Evolutionary conservation across 2,113 vertebrate species (phyloP).

Genomic region (Edolisoma coerulescens): DNA sequence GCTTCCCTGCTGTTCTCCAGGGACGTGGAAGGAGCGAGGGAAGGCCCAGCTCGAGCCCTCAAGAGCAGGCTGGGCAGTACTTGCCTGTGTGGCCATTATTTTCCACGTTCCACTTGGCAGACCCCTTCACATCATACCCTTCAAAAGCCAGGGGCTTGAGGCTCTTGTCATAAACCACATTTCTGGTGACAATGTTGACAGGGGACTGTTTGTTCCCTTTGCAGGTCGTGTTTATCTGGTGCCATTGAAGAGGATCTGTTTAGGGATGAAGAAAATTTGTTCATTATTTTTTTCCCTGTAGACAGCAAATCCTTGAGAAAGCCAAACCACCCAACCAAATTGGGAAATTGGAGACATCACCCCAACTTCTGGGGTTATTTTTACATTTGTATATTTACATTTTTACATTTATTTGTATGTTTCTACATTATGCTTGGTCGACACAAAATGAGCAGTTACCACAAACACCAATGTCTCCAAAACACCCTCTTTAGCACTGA

Average conservation of each 20-base stretch:
- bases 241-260: constrained; percentile 78
- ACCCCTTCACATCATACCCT: constrained; percentile 62
- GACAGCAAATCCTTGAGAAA: neutral
- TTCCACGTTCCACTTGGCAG: neutral
- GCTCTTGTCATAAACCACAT: constrained; percentile 20
- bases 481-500: neutral
- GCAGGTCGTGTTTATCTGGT: constrained; percentile 8
- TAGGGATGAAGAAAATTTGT: neutral
- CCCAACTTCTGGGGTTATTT: neutral
- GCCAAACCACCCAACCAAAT: neutral
- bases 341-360: neutral
- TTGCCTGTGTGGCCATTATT: constrained; percentile 85
- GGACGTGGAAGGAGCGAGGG: accelerated
- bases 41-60: neutral
- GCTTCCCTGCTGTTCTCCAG: neutral
- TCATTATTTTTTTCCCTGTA: neutral
- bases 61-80: neutral
- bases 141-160: constrained; percentile 75
- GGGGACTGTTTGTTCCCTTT: constrained; percentile 79
- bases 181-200: constrained; percentile 80
- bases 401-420: neutral
- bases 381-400: neutral
- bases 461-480: neutral
- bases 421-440: accelerated
- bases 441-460: neutral